Conservation (phyloP, 1,140 invertebrate genomes). For the Heliconius hewitsoni region DNA sequence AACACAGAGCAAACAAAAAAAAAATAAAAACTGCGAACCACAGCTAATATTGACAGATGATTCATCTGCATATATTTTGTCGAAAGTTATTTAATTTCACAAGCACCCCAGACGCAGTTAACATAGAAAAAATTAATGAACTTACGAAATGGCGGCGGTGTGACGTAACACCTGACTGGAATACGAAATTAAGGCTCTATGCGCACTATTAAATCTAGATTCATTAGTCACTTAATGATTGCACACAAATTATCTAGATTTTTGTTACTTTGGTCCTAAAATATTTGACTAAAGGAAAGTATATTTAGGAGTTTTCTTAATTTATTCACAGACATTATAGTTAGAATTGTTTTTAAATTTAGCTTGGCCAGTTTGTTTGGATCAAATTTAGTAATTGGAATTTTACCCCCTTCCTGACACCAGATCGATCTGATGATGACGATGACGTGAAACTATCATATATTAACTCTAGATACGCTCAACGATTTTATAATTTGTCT, state of each 20-base stretch:
- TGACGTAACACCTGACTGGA: conserved; percentile 27
- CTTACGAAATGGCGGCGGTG: conserved; percentile 24
- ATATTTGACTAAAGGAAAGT: too few relatives aligned
- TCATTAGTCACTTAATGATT: neutral
- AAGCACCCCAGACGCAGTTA: conserved; percentile 34
- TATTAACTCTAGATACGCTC: too few relatives aligned
- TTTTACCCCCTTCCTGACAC: too few relatives aligned
- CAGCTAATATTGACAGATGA: neutral
- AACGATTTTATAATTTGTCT: too few relatives aligned
- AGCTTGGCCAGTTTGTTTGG: too few relatives aligned
- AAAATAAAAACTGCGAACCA: neutral
- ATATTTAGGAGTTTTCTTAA: too few relatives aligned
- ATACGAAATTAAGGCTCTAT: conserved; percentile 18
- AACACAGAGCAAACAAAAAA: neutral
- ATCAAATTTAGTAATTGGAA: too few relatives aligned
- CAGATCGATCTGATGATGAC: too few relatives aligned
- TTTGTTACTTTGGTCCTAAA: neutral
- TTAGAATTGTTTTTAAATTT: too few relatives aligned
- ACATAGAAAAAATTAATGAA: conserved; percentile 38
- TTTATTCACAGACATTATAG: too few relatives aligned
- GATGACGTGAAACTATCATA: too few relatives aligned
- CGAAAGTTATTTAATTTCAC: conserved; percentile 34
- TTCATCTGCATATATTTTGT: conserved; percentile 16
- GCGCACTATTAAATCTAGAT: neutral
- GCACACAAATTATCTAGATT: neutral